Percentiles rank a stretch among this genome's conserved stretches.
Conservation (phyloP, 2,113 vertebrate species). For the Nothocercus julius region DNA sequence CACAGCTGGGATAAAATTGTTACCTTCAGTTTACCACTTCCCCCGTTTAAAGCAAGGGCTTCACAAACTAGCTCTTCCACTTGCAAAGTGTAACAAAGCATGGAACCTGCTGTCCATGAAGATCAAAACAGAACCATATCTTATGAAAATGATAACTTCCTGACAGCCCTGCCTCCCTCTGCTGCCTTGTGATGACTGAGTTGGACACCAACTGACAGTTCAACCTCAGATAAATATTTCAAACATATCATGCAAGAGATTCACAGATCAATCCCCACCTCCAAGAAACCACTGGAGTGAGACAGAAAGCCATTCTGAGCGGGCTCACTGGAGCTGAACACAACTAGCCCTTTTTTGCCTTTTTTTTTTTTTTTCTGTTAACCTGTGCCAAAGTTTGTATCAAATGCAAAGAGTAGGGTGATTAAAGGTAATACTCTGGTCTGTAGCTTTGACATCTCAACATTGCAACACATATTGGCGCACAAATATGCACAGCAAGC, state of each 20-base stretch:
- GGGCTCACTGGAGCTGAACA: slow-evolving; percentile 50
- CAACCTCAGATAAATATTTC: slow-evolving; percentile 74
- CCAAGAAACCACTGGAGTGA: slow-evolving; percentile 59
- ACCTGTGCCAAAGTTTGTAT: neutral
- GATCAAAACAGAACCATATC: slow-evolving; percentile 44
- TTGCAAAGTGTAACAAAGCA: slow-evolving; percentile 11
- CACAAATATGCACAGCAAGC: neutral
- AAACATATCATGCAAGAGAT: slow-evolving; percentile 73
- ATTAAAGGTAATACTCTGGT: neutral
- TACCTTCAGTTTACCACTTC: slow-evolving; percentile 16
- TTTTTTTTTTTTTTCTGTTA: neutral
- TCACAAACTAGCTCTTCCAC: neutral
- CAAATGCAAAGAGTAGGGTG: neutral
- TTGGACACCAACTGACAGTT: slow-evolving; percentile 72
- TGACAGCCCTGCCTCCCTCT: slow-evolving; percentile 65
- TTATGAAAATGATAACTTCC: slow-evolving; percentile 59
- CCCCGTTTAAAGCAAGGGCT: slow-evolving; percentile 26
- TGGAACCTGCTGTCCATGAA: slow-evolving; percentile 41
- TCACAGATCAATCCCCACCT: slow-evolving; percentile 73
- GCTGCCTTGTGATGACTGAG: slow-evolving; percentile 69
- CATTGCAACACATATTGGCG: neutral
- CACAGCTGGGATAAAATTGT: neutral
- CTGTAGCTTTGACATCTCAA: neutral
- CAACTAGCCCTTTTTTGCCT: neutral
- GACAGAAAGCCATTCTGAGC: slow-evolving; percentile 68